Base-by-base conservation (phyloP, 1,140 invertebrate species). In the Drosophila prosaltans region DNA sequence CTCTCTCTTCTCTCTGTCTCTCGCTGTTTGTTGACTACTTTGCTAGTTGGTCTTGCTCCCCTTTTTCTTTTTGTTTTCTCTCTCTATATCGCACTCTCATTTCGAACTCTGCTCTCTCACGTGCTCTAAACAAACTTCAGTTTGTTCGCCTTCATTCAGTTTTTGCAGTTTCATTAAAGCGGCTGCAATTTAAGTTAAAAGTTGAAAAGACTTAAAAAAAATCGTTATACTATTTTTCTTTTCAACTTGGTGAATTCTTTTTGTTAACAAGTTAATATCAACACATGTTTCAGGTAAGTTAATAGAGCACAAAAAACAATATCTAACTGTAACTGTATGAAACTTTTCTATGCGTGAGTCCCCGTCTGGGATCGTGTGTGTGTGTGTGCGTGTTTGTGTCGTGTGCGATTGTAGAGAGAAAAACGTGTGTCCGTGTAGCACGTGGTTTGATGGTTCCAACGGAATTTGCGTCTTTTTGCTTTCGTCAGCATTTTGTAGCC, bases 221-320 rank as follows among this genome's bases (percentile, higher is more conserved):
- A 28, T 32, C 51, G 16, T 54, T 68, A 45, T 1, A 60, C 24
- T 21, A 66, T 69, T 60, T 40, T 61, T 69, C 72, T 62, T 41
- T 39, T 41, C 21, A 57, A 45, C 54, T 69, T 26, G 39, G 54
- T 62, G 54, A 58, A 65, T 45, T 64, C 55, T 30, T 62, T 62
- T 54, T 59, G 48, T 65, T 60, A 39, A 36, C 40, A 74, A 70
- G 48, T 61, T 69, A 65, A 59, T 88, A 74, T 76, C 70, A 76
- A 86, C 67, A 78, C 84, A 78, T 88, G 84, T 80, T 80, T 78
- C 60, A 88, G 69, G 83, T 88, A 88, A 88, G 83, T 88, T 71
- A 30, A 3, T 51, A 58, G 57, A 39, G 3, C 32, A 36, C 16
- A 16, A 16, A 36, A 36, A 36, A 36, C 32, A 36, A 36, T 36